Percentiles rank a stretch among this genome's conserved stretches.
phyloP scores from a whole-genome alignment of 1,140 invertebrate species.

The Macrobrachium rosenbergii region DNA sequence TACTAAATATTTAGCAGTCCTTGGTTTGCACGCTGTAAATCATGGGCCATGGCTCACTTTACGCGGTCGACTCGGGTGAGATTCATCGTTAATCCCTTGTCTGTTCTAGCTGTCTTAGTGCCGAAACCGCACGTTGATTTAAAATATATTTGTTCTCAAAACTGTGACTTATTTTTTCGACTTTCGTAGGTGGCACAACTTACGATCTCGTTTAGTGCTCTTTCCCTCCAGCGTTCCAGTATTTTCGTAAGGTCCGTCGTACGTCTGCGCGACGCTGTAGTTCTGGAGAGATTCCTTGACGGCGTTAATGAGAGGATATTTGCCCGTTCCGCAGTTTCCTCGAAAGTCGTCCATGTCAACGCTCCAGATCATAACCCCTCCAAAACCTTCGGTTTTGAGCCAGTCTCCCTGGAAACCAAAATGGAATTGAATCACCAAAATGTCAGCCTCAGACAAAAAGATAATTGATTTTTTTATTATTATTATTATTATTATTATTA shows the following conservation, averaged over 20 bases:
- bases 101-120: too few relatives aligned
- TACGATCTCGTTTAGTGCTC: constrained; percentile 77
- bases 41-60: too few relatives aligned
- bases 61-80: too few relatives aligned
- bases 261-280: constrained; percentile 88
- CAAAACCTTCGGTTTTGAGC: constrained; percentile 93
- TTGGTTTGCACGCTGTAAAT: too few relatives aligned
- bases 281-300: constrained; percentile 87
- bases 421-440: not conserved
- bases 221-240: constrained; percentile 73
- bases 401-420: constrained; percentile 82
- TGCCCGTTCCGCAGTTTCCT: constrained; percentile 87
- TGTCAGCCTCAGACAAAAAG: too few relatives aligned
- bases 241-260: constrained; percentile 87
- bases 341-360: constrained; percentile 96
- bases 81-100: too few relatives aligned
- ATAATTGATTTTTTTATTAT: too few relatives aligned
- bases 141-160: too few relatives aligned
- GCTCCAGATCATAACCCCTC: constrained; percentile 98
- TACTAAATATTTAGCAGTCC: too few relatives aligned
- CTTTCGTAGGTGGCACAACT: constrained; percentile 67
- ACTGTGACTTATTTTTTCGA: too few relatives aligned
- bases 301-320: constrained; percentile 89
- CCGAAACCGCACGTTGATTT: too few relatives aligned
- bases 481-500: too few relatives aligned